Base-by-base conservation (phyloP, 2,797 vertebrate species). In the Schizothorax lantsangensis region DNA sequence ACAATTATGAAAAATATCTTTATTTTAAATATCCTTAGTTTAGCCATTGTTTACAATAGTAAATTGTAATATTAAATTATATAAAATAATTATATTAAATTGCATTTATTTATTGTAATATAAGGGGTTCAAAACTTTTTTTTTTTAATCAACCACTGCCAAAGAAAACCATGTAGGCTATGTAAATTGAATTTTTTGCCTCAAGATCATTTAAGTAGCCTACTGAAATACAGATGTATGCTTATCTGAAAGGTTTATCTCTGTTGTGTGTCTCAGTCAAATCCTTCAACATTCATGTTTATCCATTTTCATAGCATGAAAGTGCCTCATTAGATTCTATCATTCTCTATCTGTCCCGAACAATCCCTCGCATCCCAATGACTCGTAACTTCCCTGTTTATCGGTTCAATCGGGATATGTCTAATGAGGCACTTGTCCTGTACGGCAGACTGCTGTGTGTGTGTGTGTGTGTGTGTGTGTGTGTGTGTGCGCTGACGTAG, bases 401-500 rank as follows among this genome's bases (percentile, higher is more conserved):
- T 82, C 77, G 5, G 52, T 72, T 85, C 66, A 36, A 75, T 89
- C 88, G 75, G 40, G 54, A 84, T 79, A 30, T 54, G 71, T 83
- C 36, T 85, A 82, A 89, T 78, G 88, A 84, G 80, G 83, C 83
- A 85, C 83, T 87, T 89, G 83, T 89, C 78, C 82, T 74, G 10
- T 30, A 59, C 36, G 45, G 23, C 52, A 78, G 81, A 17, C 26
- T 23, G 71, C 45, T 38, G 15, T 30, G 40, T 30, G 36, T 62
- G 54, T n/a, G 38, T 40, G 38, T 40, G 38, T 40, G 38, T 40
- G 38, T 7, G 38, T 7, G 6, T 6, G 38, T 6, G 38, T 6
- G 74, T 2, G 71, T 45, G 82, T 33, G 87, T 5, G 90, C 91
- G 94, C 68, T 96, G 95, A 95, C 95, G 95, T 93, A 93, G 86